phyloP scores from a whole-genome alignment of 2,888 invertebrate species.

The Diarsia brunnea region DNA sequence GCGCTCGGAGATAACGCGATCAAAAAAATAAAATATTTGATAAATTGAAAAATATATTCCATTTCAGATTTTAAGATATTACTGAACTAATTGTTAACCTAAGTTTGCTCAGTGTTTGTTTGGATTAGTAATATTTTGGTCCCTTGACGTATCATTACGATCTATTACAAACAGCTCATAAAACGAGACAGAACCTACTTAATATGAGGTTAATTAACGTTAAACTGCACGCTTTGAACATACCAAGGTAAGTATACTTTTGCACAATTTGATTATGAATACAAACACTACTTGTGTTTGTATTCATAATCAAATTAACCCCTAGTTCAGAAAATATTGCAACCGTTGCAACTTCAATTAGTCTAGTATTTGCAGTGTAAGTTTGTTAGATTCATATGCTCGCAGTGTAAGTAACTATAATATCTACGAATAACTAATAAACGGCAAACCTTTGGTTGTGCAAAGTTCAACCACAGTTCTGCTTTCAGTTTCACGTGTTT shows the following conservation, averaged over 20 bases:
- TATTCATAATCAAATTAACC: conserved; percentile 30
- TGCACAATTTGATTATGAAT: no score
- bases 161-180: background rate
- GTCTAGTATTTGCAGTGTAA: conserved; percentile 51
- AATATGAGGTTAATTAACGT: conserved; percentile 6
- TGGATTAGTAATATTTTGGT: background rate
- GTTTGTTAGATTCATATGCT: conserved; percentile 30
- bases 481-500: background rate
- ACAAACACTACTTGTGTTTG: conserved; percentile 19
- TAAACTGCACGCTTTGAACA: background rate
- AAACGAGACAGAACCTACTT: background rate
- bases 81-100: background rate
- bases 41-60: background rate
- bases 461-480: conserved; percentile 10
- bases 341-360: conserved; percentile 28
- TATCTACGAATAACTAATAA: conserved; percentile 46
- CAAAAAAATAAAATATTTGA: background rate
- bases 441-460: conserved; percentile 10
- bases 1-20: background rate
- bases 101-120: background rate
- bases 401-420: background rate
- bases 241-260: background rate
- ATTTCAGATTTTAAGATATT: background rate
- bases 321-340: conserved; percentile 37
- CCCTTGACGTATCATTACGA: background rate